Evolutionary conservation across 2,113 vertebrate species (phyloP), one percentile per base, ranked within the genome.

Genomic region (Ailuropoda melanoleuca): DNA sequence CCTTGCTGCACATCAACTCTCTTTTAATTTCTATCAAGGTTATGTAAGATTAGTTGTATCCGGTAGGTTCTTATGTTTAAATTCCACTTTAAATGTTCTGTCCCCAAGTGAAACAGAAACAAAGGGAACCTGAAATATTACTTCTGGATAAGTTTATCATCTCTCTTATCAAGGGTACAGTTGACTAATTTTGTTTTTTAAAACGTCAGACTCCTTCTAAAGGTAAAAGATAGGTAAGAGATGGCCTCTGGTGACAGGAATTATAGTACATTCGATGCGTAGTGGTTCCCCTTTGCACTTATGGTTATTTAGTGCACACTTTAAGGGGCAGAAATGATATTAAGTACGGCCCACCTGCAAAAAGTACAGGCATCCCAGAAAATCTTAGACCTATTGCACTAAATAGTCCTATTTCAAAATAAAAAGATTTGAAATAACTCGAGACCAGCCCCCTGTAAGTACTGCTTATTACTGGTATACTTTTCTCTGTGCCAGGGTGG

Each of bases 71-170:
- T 95, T 39, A 4, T 95, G 89, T 89, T 95, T 96, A 88, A 97
- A 93, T 55, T 85, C 37, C 66, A 88, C 94, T 94, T 37, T 14
- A 66, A 75, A 96, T 62, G 50, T 83, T 55, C 21, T 26, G 55
- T 19, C 18, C 24, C 24, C 34, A 46, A 39, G 26, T 84, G 12
- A 86, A 93, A 90, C 82, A 84, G 8, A 85, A 94, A 90, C 81
- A 85, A 98, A 97, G 12, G 48, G 64, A 96, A 97, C 48, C n/a
- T 95, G 56, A 93, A 95, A 94, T 88, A 24, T n/a, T 96, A 58
- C 96, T 95, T 39, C 4, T 60, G 92, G 93, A 84, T 26, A 93
- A 93, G 64, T 90, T 96, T 31, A 21, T 96, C n/a, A 82, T 84
- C 34, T 82, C n/a, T 82, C 23, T 56, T 95, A 77, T 77, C 74